Conservation (phyloP, 1,140 invertebrate genomes). For the Trichonephila clavata region DNA sequence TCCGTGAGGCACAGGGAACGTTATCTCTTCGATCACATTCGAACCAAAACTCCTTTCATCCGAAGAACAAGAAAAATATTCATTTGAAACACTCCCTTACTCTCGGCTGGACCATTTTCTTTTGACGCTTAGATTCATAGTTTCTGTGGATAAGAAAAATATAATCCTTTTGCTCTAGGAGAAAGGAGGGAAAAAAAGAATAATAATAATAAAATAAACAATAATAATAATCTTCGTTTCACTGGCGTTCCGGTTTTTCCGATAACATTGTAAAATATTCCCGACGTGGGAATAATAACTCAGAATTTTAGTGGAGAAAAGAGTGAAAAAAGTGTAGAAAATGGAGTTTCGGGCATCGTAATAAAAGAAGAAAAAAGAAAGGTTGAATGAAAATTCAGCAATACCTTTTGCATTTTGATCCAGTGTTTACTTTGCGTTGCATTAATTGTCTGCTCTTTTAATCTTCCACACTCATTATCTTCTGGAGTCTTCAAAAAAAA, state of each 20-base stretch:
- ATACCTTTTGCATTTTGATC: constrained; percentile 48
- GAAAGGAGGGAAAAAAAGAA: neutral
- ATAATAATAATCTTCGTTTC: constrained; percentile 74
- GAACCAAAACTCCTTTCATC: constrained; percentile 25
- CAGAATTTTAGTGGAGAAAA: constrained; percentile 59
- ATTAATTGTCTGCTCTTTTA: constrained; percentile 63
- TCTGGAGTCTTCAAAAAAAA: neutral
- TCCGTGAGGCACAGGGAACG: constrained; percentile 2
- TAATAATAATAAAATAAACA: constrained; percentile 57
- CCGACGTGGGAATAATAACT: constrained; percentile 71
- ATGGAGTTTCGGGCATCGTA: constrained; percentile 24
- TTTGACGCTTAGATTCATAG: constrained; percentile 67
- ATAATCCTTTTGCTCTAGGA: constrained; percentile 33
- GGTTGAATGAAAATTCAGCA: constrained; percentile 11
- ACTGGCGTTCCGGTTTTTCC: constrained; percentile 71
- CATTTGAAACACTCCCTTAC: constrained; percentile 41
- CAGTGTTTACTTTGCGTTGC: constrained; percentile 53
- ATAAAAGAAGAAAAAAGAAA: constrained; percentile 30
- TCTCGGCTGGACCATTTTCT: constrained; percentile 48
- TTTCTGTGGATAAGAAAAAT: constrained; percentile 48
- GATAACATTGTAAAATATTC: constrained; percentile 74
- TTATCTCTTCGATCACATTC: constrained; percentile 61
- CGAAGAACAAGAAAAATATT: constrained; percentile 53
- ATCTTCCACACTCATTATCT: constrained; percentile 63
- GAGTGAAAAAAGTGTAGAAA: constrained; percentile 16